phyloP scores from a whole-genome alignment of 2,113 vertebrate species.

The Lophura nycthemera region DNA sequence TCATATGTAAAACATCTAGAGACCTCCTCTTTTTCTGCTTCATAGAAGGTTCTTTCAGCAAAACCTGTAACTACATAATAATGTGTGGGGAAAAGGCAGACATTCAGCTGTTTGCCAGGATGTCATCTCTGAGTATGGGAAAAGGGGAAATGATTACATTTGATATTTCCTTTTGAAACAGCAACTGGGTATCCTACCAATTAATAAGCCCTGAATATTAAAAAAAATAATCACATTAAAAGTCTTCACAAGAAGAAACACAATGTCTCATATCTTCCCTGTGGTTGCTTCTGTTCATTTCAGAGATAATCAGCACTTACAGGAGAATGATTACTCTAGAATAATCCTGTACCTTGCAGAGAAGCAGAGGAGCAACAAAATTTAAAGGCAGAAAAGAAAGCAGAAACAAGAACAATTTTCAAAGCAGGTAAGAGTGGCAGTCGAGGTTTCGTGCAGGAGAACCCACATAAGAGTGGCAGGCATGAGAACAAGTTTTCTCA shows the following conservation, averaged over 20 bases:
- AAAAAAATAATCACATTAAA: background rate
- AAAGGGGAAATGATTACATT: background rate
- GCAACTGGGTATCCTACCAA: background rate
- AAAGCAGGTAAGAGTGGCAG: background rate
- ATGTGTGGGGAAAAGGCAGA: background rate
- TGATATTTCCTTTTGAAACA: background rate
- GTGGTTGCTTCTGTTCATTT: background rate
- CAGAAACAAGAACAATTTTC: background rate
- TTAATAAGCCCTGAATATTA: background rate
- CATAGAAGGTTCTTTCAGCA: background rate
- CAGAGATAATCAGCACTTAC: background rate
- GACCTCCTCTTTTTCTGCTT: background rate
- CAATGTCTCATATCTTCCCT: background rate
- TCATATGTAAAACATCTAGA: background rate
- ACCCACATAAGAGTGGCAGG: background rate
- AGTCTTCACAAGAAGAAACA: background rate
- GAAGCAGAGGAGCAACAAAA: background rate
- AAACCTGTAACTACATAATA: background rate
- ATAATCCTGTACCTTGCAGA: background rate
- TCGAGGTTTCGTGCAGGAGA: background rate
- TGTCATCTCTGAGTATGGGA: background rate
- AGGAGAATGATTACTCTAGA: background rate
- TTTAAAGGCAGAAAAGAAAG: background rate
- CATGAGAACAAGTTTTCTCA: background rate
- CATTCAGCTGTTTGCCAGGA: background rate